phyloP scores from a whole-genome alignment of 1,140 invertebrate species.

The Mya arenaria region DNA sequence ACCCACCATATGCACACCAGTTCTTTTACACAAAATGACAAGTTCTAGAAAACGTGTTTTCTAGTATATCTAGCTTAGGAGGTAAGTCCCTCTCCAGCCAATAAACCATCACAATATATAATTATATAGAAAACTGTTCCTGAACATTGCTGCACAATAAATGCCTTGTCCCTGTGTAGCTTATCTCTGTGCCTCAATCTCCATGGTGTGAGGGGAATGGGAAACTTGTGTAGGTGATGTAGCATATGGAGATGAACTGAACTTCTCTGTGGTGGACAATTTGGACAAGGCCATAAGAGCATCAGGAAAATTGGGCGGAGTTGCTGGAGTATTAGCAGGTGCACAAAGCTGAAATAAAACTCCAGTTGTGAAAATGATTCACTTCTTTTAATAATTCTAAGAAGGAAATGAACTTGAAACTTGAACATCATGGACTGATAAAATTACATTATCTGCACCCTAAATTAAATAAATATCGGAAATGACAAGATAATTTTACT shows the following conservation, averaged over 20 bases:
- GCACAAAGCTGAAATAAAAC: conserved; percentile 75
- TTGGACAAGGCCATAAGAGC: conserved; percentile 76
- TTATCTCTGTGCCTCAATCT: conserved; percentile 75
- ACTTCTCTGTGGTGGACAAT: conserved; percentile 76
- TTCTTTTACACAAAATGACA: background rate
- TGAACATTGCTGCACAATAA: no score
- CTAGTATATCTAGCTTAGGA: background rate
- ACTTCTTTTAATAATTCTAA: no score
- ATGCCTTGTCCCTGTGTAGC: conserved; percentile 9
- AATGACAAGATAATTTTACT: no score
- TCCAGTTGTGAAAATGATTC: no score
- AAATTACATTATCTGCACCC: no score
- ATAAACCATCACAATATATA: background rate
- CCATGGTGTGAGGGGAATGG: conserved; percentile 76
- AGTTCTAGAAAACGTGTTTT: background rate
- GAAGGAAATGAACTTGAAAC: no score
- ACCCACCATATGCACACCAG: background rate
- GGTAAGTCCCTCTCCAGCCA: background rate
- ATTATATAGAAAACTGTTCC: background rate
- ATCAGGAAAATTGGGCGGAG: conserved; percentile 78
- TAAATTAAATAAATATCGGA: no score
- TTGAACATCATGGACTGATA: no score
- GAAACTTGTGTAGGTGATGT: conserved; percentile 71
- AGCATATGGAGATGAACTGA: conserved; percentile 71
- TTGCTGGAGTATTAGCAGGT: conserved; percentile 78